Evolutionary conservation across 2,888 invertebrate species (phyloP).

Genomic region (Acanthosepion pharaonis): DNA sequence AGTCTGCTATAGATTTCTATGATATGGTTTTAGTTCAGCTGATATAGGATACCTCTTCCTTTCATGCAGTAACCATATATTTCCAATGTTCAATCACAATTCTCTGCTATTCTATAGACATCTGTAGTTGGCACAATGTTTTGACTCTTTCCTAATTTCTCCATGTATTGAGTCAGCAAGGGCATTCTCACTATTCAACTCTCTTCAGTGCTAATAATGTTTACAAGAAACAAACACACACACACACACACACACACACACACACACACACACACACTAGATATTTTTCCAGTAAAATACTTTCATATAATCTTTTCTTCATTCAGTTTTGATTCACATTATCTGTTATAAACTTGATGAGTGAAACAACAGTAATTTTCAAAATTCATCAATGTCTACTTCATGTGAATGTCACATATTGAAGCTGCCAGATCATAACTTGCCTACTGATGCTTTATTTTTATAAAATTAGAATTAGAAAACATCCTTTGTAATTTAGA

Average conservation of each 20-base stretch:
- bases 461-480: background rate
- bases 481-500: background rate
- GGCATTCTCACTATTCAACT: background rate
- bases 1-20: slow-evolving; percentile 10
- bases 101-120: background rate
- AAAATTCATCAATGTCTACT: background rate
- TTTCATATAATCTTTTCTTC: background rate
- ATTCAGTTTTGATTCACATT: background rate
- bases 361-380: background rate
- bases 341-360: background rate
- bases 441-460: background rate
- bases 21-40: background rate
- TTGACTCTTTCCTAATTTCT: background rate
- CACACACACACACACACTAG: background rate
- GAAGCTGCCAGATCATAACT: background rate
- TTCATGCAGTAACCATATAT: background rate
- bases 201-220: background rate
- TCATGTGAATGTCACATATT: background rate
- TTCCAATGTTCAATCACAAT: slow-evolving; percentile 11
- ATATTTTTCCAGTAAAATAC: background rate
- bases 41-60: background rate
- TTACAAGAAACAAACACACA: background rate
- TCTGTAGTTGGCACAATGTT: slow-evolving; percentile 14
- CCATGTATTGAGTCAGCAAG: background rate
- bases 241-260: background rate